Conservation (phyloP, 2,888 invertebrate genomes). For the Lasiommata megera region DNA sequence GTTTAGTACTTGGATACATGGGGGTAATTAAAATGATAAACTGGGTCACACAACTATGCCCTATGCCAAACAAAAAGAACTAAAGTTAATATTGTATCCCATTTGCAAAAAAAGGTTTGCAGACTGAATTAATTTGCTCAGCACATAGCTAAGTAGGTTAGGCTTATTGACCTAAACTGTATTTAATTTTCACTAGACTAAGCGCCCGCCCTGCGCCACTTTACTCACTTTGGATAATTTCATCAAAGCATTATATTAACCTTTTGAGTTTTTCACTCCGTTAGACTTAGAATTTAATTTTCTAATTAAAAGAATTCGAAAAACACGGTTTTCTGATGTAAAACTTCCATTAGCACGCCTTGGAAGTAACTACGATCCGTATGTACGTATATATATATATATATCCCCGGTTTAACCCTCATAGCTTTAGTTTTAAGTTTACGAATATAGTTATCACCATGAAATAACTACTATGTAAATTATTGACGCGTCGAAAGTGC, state of each 20-base stretch:
- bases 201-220: conserved; percentile 6
- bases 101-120: conserved; percentile 5
- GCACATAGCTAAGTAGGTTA: conserved; percentile 13
- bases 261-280: conserved; percentile 1
- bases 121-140: conserved; percentile 7
- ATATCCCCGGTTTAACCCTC: too few relatives aligned
- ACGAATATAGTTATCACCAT: too few relatives aligned
- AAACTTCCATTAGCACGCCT: too few relatives aligned
- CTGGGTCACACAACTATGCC: too few relatives aligned
- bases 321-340: too few relatives aligned
- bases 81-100: background rate
- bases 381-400: too few relatives aligned
- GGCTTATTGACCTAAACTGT: conserved; percentile 16
- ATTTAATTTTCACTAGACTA: conserved; percentile 16
- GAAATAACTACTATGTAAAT: too few relatives aligned
- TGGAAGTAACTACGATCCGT: too few relatives aligned
- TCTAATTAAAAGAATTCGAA: background rate
- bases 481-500: too few relatives aligned
- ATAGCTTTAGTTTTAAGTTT: too few relatives aligned
- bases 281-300: background rate
- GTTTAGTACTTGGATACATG: too few relatives aligned
- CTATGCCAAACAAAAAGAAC: background rate
- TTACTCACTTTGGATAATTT: conserved; percentile 5
- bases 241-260: conserved; percentile 6
- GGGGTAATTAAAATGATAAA: too few relatives aligned